These are phyloP conservation scores for Athene noctua DNA, from an alignment of 2,113 vertebrate species.

Conservation along the genomic window DNA sequence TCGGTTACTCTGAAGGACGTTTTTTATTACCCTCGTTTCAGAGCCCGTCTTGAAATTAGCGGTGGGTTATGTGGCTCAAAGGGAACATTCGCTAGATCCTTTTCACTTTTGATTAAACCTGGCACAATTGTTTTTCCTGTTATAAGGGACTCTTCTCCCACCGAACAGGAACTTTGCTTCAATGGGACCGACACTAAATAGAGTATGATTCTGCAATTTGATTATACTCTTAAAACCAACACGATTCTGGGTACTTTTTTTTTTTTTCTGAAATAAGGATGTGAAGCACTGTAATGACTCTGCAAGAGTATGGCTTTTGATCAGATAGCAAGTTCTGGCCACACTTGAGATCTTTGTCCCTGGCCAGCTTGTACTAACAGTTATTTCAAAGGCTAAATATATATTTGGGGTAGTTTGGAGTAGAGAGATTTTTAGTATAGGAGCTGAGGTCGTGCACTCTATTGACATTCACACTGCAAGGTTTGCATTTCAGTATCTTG, in stretches of 20 bases:
- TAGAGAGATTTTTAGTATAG: neutral
- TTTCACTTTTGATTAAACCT: slow-evolving; percentile 75
- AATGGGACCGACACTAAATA: slow-evolving; percentile 28
- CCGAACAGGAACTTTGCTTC: slow-evolving; percentile 64
- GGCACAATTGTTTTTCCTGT: slow-evolving; percentile 69
- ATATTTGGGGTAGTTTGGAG: neutral
- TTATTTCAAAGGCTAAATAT: neutral
- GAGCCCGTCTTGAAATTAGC: slow-evolving; percentile 66
- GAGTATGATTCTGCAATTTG: slow-evolving; percentile 46
- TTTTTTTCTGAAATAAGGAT: slow-evolving; percentile 9
- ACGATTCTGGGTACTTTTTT: neutral
- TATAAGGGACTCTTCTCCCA: slow-evolving; percentile 57
- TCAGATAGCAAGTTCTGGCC: neutral
- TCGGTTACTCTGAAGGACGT: slow-evolving; percentile 59
- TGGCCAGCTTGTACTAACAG: neutral
- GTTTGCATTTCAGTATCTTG: neutral
- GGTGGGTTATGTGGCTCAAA: slow-evolving; percentile 69
- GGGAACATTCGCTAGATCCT: slow-evolving; percentile 67
- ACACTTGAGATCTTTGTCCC: neutral
- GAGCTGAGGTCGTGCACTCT: neutral
- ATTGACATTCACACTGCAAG: neutral
- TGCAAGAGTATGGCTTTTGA: neutral
- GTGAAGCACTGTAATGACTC: slow-evolving; percentile 1
- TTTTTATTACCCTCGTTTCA: slow-evolving; percentile 68
- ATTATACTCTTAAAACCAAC: slow-evolving; percentile 21